Conservation (phyloP, 2,888 invertebrate species). For the Chirona hameri region DNA sequence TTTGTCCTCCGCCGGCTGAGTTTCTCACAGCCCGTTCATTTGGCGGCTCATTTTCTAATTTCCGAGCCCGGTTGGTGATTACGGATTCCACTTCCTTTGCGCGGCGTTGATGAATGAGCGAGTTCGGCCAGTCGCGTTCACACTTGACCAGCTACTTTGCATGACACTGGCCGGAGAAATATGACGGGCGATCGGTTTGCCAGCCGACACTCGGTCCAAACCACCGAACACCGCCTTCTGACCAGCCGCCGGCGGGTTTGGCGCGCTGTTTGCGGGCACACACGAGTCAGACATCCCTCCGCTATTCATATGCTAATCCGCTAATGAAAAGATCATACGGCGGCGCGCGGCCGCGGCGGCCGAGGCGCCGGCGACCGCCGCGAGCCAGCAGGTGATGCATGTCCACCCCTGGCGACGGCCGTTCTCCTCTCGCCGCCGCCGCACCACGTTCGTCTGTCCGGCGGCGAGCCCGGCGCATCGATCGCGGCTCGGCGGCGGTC, state of each 20-base stretch:
- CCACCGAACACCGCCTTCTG: background rate
- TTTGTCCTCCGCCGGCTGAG: background rate
- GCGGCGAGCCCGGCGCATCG: background rate
- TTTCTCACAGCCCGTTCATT: constrained; percentile 1
- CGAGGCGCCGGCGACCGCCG: background rate
- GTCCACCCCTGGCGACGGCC: background rate
- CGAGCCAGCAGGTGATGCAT: background rate
- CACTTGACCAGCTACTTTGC: constrained; percentile 26
- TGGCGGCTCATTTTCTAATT: constrained; percentile 26
- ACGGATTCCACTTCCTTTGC: background rate
- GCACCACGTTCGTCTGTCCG: background rate
- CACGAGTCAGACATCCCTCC: background rate
- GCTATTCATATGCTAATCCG: constrained; percentile 22
- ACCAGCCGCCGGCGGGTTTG: too few relatives aligned
- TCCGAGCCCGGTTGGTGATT: background rate
- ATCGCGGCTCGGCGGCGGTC: background rate
- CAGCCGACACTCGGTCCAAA: background rate
- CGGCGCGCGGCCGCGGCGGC: background rate
- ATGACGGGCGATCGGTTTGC: background rate
- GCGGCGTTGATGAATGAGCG: background rate
- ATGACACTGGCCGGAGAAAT: background rate
- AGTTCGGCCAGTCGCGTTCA: background rate
- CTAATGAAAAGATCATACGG: constrained; percentile 12
- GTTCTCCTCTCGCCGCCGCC: background rate
- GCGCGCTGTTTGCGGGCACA: background rate